A percentile compares a stretch with the other conserved stretches of the same genome.
These are phyloP conservation scores for Lasioglossum lativentre DNA, from an alignment of 2,888 invertebrate genomes.

Conservation along the genomic window DNA sequence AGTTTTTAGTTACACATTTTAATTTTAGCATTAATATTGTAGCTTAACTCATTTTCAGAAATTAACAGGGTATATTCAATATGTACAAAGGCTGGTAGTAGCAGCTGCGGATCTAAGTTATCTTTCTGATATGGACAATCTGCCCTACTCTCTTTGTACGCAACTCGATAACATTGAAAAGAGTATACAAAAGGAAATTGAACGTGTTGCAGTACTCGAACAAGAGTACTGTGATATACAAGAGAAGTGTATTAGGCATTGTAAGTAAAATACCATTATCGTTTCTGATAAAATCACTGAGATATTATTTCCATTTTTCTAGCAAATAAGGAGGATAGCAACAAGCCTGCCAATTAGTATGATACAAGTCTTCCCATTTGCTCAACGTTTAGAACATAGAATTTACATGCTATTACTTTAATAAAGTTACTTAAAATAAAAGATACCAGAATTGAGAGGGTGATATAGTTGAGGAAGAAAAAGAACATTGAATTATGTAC, in stretches of 20 bases:
- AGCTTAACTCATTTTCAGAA: slow-evolving; percentile 69
- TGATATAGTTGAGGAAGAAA: slow-evolving; percentile 11
- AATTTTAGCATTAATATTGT: background rate
- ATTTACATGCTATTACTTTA: slow-evolving; percentile 5
- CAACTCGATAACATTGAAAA: slow-evolving; percentile 80
- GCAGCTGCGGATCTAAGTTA: slow-evolving; percentile 80
- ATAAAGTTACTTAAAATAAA: background rate
- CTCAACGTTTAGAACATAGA: background rate
- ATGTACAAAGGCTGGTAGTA: slow-evolving; percentile 80
- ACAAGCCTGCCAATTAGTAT: background rate
- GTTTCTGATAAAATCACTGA: background rate
- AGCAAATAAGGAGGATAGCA: slow-evolving; percentile 21
- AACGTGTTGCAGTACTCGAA: slow-evolving; percentile 74
- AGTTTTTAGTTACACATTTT: slow-evolving; percentile 2
- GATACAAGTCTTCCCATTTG: background rate
- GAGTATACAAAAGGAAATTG: slow-evolving; percentile 74
- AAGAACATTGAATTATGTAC: slow-evolving; percentile 34
- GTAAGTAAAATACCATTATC: slow-evolving; percentile 43
- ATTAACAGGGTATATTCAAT: slow-evolving; percentile 78
- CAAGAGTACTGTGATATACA: slow-evolving; percentile 77
- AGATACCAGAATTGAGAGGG: slow-evolving; percentile 2
- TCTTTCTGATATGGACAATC: slow-evolving; percentile 80
- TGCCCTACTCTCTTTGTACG: slow-evolving; percentile 76
- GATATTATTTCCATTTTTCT: slow-evolving; percentile 29
- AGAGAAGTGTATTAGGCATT: slow-evolving; percentile 72